These are phyloP conservation scores for Abrostola tripartita DNA, from an alignment of 2,888 invertebrate genomes.

Conservation along the genomic window DNA sequence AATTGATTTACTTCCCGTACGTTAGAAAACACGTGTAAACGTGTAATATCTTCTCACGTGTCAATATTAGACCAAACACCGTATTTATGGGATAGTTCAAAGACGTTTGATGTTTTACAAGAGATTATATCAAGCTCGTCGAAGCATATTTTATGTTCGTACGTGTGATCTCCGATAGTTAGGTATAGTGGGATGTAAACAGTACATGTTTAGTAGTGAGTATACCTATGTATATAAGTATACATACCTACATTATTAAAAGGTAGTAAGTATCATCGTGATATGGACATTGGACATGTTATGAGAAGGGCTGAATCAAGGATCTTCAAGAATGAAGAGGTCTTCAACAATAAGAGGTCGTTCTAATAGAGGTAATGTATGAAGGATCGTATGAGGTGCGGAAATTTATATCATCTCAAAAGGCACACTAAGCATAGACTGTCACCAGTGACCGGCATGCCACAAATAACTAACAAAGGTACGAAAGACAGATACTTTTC, in stretches of 20 bases:
- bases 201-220: not conserved
- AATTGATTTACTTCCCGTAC: not conserved
- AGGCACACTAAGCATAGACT: too few relatives aligned
- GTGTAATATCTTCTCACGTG: not conserved
- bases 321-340: too few relatives aligned
- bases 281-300: too few relatives aligned
- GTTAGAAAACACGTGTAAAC: not conserved
- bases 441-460: too few relatives aligned
- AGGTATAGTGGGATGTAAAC: not conserved
- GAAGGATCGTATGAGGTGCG: too few relatives aligned
- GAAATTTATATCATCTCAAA: too few relatives aligned
- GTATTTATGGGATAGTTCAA: slow-evolving; percentile 22
- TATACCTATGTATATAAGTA: not conserved
- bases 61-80: slow-evolving; percentile 8
- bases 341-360: too few relatives aligned
- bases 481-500: too few relatives aligned
- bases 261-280: too few relatives aligned
- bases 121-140: slow-evolving; percentile 13
- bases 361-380: too few relatives aligned
- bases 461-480: too few relatives aligned
- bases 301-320: too few relatives aligned
- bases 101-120: slow-evolving; percentile 22
- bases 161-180: not conserved
- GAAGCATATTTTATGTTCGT: not conserved
- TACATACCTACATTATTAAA: not conserved